These are phyloP conservation scores for Rhea americana DNA, from an alignment of 2,113 vertebrate genomes.

Conservation along the genomic window DNA sequence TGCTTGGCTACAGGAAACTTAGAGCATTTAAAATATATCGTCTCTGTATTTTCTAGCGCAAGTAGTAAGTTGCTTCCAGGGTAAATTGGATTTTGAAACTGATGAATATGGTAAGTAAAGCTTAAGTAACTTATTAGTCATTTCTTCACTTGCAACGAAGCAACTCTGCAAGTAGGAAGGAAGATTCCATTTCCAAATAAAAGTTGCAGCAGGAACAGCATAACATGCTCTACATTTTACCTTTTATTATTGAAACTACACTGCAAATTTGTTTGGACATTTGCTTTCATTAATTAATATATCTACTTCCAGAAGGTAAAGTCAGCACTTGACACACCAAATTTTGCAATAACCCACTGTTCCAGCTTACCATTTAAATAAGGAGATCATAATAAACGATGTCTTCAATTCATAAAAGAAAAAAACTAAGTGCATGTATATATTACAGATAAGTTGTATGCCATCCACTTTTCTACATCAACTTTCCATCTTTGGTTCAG, in stretches of 20 bases:
- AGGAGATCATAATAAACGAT: not conserved
- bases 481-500: not conserved
- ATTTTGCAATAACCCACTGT: not conserved
- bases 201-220: not conserved
- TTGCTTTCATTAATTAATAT: not conserved
- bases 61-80: not conserved
- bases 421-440: not conserved
- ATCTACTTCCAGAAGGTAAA: not conserved
- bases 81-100: not conserved
- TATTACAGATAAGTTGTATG: not conserved
- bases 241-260: not conserved
- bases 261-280: not conserved
- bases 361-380: not conserved
- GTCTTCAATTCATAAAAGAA: not conserved
- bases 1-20: not conserved
- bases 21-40: not conserved
- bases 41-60: not conserved
- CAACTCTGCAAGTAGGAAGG: accelerated
- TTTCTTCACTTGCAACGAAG: not conserved
- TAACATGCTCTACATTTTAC: not conserved
- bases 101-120: not conserved
- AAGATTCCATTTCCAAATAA: not conserved
- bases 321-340: not conserved
- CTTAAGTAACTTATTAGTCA: not conserved
- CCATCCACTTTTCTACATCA: not conserved